These are phyloP conservation scores for Euphysa ruthae DNA, from an alignment of 30 jellyfish, hydroid and myxozoan species.

Conservation along the genomic window DNA sequence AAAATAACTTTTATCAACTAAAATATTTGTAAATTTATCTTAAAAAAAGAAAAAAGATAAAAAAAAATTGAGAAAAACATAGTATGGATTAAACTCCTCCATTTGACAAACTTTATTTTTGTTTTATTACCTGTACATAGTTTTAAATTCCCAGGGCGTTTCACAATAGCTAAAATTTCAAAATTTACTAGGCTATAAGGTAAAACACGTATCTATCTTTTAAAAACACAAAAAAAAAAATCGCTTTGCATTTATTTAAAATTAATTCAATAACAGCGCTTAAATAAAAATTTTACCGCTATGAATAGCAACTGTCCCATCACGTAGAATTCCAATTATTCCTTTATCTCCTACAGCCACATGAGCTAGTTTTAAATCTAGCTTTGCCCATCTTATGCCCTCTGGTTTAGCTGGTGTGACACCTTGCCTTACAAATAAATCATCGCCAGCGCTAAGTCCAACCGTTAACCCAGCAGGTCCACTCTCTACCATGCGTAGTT, in stretches of 20 bases:
- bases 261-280: too few species aligned
- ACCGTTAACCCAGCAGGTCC: slow-evolving; percentile 71
- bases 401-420: slow-evolving; percentile 67
- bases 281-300: slow-evolving; percentile 61
- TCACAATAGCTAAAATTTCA: neutral
- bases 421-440: slow-evolving; percentile 28
- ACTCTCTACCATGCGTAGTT: slow-evolving; percentile 65
- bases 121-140: too few species aligned
- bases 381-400: slow-evolving; percentile 61
- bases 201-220: too few species aligned
- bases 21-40: too few species aligned
- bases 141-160: too few species aligned
- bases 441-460: slow-evolving; percentile 60
- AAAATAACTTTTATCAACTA: too few species aligned
- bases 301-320: slow-evolving; percentile 77
- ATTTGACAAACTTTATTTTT: too few species aligned
- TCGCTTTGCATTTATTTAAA: too few species aligned
- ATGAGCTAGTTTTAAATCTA: slow-evolving; percentile 64
- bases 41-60: too few species aligned
- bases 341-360: slow-evolving; percentile 83
- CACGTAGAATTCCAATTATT: slow-evolving; percentile 67
- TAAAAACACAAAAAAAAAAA: too few species aligned
- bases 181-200: neutral
- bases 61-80: too few species aligned
- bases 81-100: too few species aligned